Base-by-base conservation (phyloP, 2,797 vertebrate species). In the Galaxias olidus region DNA sequence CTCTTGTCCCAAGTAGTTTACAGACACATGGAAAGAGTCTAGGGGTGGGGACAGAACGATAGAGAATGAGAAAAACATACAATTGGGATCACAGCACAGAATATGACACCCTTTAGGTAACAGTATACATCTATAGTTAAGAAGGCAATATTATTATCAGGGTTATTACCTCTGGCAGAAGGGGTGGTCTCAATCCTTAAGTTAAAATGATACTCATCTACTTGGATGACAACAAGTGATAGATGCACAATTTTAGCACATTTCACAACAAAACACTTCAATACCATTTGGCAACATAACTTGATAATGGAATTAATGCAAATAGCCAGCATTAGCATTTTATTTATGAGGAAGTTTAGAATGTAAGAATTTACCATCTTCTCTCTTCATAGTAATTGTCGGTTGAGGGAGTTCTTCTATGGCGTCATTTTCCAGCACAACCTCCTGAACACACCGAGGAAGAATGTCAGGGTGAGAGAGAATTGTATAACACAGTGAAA, bases 1-100 rank as follows among this genome's bases (percentile, higher is more conserved):
- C 70, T 92, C 85, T 0, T 75, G 72, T 0, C 95, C 95, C 0
- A 85, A 40, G 62, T 96, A 97, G 60, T 83, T 77, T 66, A 96
- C 80, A 1, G 68, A 82, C 50, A 97, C 77, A 0, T 43, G 61
- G 80, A 96, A 89, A 0, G 91, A 92, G 78, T 88, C 91, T 61
- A 87, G 80, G 0, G 6, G 93, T 94, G 81, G 18, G 15, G 20
- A 15, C n/a, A 64, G 20, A 40, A 41, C 13, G 9, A 10, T 12
- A 12, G 14, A 53, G 56, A 15, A 1, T 40, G 12, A 10, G 4
- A 20, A 20, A 4, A 51, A 15, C 14, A n/a, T n/a, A n/a, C n/a
- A n/a, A n/a, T n/a, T n/a, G n/a, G n/a, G n/a, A n/a, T n/a, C n/a
- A n/a, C n/a, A n/a, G n/a, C n/a, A n/a, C n/a, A n/a, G n/a, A n/a